Evolutionary conservation across 2,113 vertebrate species (phyloP).

Genomic region (Ophiodon elongatus): DNA sequence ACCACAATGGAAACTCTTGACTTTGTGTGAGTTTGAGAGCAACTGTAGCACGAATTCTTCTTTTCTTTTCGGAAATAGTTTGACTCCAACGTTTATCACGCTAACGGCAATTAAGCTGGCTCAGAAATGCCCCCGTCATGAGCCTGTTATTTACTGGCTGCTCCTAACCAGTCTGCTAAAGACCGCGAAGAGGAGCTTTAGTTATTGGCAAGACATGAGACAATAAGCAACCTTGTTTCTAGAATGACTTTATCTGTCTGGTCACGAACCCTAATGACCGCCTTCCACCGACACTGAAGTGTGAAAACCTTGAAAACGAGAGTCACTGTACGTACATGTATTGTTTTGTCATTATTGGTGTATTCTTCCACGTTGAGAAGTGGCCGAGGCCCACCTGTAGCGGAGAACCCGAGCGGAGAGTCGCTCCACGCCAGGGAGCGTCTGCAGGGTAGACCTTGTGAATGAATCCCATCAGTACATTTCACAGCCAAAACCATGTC

Average conservation of each 20-base stretch:
- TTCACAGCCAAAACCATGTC: constrained; percentile 49
- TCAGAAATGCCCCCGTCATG: background rate
- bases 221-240: background rate
- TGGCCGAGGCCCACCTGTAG: too few relatives aligned
- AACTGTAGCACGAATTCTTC: too few relatives aligned
- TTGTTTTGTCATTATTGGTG: too few relatives aligned
- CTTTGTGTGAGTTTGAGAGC: background rate
- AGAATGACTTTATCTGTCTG: too few relatives aligned
- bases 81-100: background rate
- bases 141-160: background rate
- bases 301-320: background rate
- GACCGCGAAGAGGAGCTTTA: background rate
- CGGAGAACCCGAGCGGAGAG: too few relatives aligned
- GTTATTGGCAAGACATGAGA: background rate
- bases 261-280: background rate
- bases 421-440: too few relatives aligned
- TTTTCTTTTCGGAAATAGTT: too few relatives aligned
- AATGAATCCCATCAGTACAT: constrained; percentile 37
- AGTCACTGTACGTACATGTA: too few relatives aligned
- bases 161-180: background rate
- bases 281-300: background rate
- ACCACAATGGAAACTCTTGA: too few relatives aligned
- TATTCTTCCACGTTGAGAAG: too few relatives aligned
- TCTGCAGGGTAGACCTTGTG: constrained; percentile 41
- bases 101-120: background rate